Conservation (phyloP, 2,888 invertebrate species). For the Bombylius major region DNA sequence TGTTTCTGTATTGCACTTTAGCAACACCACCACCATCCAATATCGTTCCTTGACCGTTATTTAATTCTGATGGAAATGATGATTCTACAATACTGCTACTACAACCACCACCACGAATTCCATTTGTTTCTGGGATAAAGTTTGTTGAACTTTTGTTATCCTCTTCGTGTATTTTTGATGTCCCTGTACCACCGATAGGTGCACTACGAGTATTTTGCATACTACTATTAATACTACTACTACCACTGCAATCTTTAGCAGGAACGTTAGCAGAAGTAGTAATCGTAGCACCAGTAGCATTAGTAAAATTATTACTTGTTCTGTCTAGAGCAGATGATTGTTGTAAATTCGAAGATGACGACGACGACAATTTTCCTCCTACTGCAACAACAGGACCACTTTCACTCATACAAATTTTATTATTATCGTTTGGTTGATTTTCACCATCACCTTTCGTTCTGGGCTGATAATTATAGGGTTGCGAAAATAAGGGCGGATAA, state of each 20-base stretch:
- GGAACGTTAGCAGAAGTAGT: neutral
- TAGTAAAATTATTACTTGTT: neutral
- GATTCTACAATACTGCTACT: neutral
- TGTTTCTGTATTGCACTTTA: conserved; percentile 25
- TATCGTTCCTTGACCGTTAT: neutral
- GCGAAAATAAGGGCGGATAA: neutral
- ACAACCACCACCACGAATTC: neutral
- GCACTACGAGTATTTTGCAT: neutral
- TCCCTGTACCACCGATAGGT: neutral
- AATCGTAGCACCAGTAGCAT: neutral
- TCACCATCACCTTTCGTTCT: conserved; percentile 27
- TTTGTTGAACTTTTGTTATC: neutral
- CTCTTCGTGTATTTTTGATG: neutral
- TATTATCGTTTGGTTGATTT: conserved; percentile 15
- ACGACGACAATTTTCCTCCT: neutral
- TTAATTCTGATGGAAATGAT: conserved; percentile 2
- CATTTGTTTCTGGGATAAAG: too few species aligned
- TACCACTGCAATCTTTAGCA: neutral
- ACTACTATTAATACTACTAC: neutral
- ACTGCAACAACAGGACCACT: neutral
- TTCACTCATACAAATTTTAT: neutral
- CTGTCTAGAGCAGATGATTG: neutral
- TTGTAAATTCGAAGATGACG: neutral
- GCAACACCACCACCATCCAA: conserved; percentile 19
- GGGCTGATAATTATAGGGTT: conserved; percentile 11